Base-by-base conservation (phyloP, 2,113 vertebrate species). In the Shinisaurus crocodilurus region DNA sequence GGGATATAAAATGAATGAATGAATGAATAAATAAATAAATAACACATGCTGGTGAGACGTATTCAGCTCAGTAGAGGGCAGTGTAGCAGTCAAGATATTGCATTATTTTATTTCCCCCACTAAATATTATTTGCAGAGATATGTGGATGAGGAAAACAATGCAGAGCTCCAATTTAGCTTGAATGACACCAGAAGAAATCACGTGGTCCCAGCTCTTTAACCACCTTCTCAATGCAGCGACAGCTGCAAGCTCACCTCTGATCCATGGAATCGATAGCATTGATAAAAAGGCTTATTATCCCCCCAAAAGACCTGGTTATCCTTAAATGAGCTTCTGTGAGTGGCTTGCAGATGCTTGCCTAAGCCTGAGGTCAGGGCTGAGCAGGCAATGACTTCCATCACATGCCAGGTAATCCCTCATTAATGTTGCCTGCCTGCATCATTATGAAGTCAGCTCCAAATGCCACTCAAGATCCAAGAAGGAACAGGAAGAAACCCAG, bases 221-320 rank as follows among this genome's bases (percentile, higher is more conserved):
- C 63, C 75, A 40, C 75, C 37, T 80, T 85, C 81, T 77, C 34
- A 82, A 32, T 54, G 60, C 90, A 75, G 85, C 80, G 69, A 75
- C 57, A 60, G 29, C 40, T 72, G 12, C 29, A 57, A 0, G 0
- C 16, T 23, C 70, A 32, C 0, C 27, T 80, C 86, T 83, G 57
- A 60, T 76, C 2, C 40, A 43, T 34, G 54, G 74, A 63, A 76
- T 45, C 45, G 15, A 20, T 48, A 76, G 81, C 84, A 43, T 48
- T 48, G 37, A 63, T 25, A 20, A 80, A 79, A 90, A 48, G n/a
- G 13, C 34, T 92, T 74, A 34, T 29, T 60, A 60, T 3, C 0
- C 6, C 6, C 10, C 1, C 5, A 20, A 70, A 23, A 25, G 25
- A 27, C 15, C 16, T 18, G 5, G 29, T 54, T 80, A 7, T 40